phyloP scores from a whole-genome alignment of 1,140 invertebrate genomes.

The Acromyrmex charruanus region DNA sequence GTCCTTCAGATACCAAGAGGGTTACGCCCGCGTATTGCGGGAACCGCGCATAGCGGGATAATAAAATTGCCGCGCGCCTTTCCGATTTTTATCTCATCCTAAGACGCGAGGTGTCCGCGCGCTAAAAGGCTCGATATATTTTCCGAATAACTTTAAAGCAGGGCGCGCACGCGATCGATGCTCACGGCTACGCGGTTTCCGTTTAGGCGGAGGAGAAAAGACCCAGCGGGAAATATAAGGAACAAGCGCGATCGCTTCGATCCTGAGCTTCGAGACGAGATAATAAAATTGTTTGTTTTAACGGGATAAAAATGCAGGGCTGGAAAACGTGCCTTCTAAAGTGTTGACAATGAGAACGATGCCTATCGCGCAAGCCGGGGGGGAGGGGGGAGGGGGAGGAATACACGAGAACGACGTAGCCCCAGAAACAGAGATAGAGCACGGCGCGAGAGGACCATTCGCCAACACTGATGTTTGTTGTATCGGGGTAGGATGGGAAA shows the following conservation, averaged over 20 bases:
- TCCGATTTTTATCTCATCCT: slow-evolving; percentile 51
- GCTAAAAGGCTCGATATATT: slow-evolving; percentile 63
- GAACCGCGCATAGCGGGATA: neutral
- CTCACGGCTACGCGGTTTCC: slow-evolving; percentile 41
- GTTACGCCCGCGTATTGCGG: neutral
- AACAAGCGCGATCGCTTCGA: slow-evolving; percentile 46
- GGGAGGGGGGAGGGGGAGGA: too few species aligned
- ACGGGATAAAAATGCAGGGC: slow-evolving; percentile 58
- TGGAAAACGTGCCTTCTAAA: slow-evolving; percentile 61
- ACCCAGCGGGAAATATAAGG: slow-evolving; percentile 5
- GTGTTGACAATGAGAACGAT: slow-evolving; percentile 66
- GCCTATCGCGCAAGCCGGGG: slow-evolving; percentile 55
- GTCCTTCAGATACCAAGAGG: neutral
- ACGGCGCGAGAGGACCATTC: slow-evolving; percentile 62
- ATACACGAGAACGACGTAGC: slow-evolving; percentile 46
- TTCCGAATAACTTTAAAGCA: slow-evolving; percentile 61
- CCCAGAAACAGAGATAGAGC: slow-evolving; percentile 72
- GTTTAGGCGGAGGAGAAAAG: neutral
- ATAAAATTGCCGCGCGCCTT: slow-evolving; percentile 42
- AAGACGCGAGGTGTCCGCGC: slow-evolving; percentile 56
- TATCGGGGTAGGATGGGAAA: slow-evolving; percentile 47
- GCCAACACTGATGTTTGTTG: slow-evolving; percentile 52
- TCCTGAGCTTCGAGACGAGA: slow-evolving; percentile 32
- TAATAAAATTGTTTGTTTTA: slow-evolving; percentile 70
- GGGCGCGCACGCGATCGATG: slow-evolving; percentile 47